Evolutionary conservation across 1,140 invertebrate species (phyloP), one percentile per base, ranked within the genome.

Genomic region (Coenobita brevimanus): DNA sequence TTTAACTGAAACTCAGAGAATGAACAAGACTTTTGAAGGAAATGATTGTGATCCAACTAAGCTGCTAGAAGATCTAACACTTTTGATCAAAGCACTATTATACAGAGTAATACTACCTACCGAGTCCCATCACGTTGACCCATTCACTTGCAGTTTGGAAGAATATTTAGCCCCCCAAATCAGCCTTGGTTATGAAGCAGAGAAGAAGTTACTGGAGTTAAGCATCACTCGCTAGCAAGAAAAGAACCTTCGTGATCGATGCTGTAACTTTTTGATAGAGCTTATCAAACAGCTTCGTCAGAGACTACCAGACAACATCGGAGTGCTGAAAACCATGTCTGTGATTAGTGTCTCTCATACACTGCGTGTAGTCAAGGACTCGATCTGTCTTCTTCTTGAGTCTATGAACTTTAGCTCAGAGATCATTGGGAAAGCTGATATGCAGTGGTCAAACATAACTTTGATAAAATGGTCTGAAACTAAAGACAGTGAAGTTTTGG

Each of bases 401-500:
- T 43, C 41, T 38, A 27, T 82, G 17, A 64, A 67, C 33, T 43
- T 82, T 15, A 38, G 27, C 38, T n/a, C 0, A 15, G 36, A 80
- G 27, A 57, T 57, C 0, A 67, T 82, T n/a, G 17, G 21, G 15
- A 41, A 64, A 17, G 62, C 38, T 67, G 57, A 82, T 33, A 43
- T 36, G 30, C 80, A 82, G 80, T 82, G 60, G 80, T 30, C 30
- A 67, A 67, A 67, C 41, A 64, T 82, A 43, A 82, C 80, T 3
- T 33, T 80, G 46, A 46, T 82, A 41, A 82, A 54, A 36, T 67
- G 60, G 76, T 30, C 43, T 15, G 76, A 80, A 38, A 60, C 54
- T 27, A 80, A 80, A 80, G 50, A 80, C 50, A 10, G 71, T 91
- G 30, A 36, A 82, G 57, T 92, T 92, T 89, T 92, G 91, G 92